Evolutionary conservation across 1,140 invertebrate species (phyloP), one percentile per base, ranked within the genome.

Genomic region (Cydia amplana): DNA sequence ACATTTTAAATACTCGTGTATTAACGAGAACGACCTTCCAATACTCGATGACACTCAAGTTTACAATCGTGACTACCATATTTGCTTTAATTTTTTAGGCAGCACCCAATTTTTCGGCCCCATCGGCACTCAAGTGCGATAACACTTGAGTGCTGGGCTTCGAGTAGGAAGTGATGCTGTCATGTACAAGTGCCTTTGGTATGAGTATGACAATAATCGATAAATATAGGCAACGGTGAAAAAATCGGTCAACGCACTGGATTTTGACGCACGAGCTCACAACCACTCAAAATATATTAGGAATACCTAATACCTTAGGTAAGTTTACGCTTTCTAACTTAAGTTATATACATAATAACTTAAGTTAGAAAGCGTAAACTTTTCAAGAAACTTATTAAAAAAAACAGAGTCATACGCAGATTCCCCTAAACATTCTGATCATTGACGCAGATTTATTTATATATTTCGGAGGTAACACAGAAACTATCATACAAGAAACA

Each of bases 81-180:
- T 79, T 77, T 79, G 72, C 64, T 79, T 77, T 77, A 76, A 55
- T 74, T 75, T 79, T 79, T 77, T 75, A 75, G 76, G 78, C 65
- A 79, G 75, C 77, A 78, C 72, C 75, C 60, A 75, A 77, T 77
- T 76, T 60, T 74, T 73, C 65, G 65, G 32, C 28, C 65, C 72
- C 55, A 73, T 67, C 74, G 60, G 55, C 12, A 51, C 40, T 76
- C 72, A 36, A 74, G 23, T 40, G 49, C 64, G 28, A 79, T 74
- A 79, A 79, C 78, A 79, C 78, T 79, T 60, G 73, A 79, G 70
- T 72, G 28, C 36, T 72, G 67, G 20, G 70, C 28, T 46, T 49
- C 16, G 46, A 73, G 72, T 25, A 73, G 72, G 72, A 73, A 73
- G 72, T 73, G 72, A 51, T 73, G 65, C 32, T 70, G 65, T 70